Evolutionary conservation across 2,888 invertebrate genomes (phyloP).

Genomic region (Bursaphelenchus okinawaensis): DNA sequence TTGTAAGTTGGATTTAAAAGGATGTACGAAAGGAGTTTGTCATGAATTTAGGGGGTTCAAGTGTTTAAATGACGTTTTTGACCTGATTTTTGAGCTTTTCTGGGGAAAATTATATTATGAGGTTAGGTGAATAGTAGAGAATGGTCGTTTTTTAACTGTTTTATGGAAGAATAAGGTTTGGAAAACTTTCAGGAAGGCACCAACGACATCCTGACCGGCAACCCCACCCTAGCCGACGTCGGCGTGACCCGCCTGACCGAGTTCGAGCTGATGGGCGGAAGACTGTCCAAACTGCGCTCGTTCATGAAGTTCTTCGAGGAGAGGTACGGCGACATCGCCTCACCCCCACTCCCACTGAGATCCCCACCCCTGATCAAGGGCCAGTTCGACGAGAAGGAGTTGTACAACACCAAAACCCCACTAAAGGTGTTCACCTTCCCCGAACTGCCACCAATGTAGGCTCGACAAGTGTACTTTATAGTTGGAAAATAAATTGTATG

Average conservation of each 20-base stretch:
- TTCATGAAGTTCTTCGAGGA: slow-evolving; percentile 51
- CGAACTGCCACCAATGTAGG: background rate
- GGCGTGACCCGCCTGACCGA: slow-evolving; percentile 59
- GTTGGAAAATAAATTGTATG: background rate
- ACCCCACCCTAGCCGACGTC: slow-evolving; percentile 59
- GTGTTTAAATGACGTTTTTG: too few relatives aligned
- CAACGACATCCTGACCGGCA: slow-evolving; percentile 57
- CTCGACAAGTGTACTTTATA: background rate
- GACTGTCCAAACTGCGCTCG: slow-evolving; percentile 36
- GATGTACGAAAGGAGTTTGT: too few relatives aligned
- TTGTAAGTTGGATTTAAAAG: slow-evolving; percentile 36
- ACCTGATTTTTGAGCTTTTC: too few relatives aligned
- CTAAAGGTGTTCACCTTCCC: background rate
- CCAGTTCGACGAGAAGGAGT: slow-evolving; percentile 18
- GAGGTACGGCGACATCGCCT: slow-evolving; percentile 43
- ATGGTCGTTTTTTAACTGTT: background rate
- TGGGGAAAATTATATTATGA: too few relatives aligned
- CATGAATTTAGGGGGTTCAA: too few relatives aligned
- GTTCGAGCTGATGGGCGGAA: slow-evolving; percentile 56
- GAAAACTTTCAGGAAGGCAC: slow-evolving; percentile 59
- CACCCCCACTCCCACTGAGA: slow-evolving; percentile 48
- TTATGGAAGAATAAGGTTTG: background rate
- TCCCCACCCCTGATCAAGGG: slow-evolving; percentile 32
- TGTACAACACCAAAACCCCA: background rate
- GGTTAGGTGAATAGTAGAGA: too few relatives aligned